Evolutionary conservation across 2,888 invertebrate species (phyloP).

Genomic region (Erebia epiphron): DNA sequence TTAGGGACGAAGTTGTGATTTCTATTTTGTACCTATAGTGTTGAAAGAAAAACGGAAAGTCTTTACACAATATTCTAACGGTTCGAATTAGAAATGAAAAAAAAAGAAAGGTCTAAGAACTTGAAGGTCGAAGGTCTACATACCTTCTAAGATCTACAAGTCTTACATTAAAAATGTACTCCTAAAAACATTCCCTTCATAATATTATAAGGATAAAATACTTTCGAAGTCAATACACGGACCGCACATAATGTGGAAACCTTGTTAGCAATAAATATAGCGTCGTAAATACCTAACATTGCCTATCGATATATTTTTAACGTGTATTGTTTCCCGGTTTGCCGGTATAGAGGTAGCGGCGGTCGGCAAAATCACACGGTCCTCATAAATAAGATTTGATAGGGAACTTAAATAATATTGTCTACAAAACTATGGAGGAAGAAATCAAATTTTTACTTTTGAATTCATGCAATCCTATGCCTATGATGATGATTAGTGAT

Average conservation of each 20-base stretch:
- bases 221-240: slow-evolving; percentile 33
- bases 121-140: too few relatives aligned
- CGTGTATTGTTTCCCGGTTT: slow-evolving; percentile 27
- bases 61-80: too few relatives aligned
- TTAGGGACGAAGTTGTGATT: too few relatives aligned
- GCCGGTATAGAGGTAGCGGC: slow-evolving; percentile 10
- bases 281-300: slow-evolving; percentile 28
- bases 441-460: background rate
- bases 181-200: too few relatives aligned
- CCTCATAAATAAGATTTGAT: slow-evolving; percentile 29
- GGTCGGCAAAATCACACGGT: slow-evolving; percentile 14
- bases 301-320: slow-evolving; percentile 31
- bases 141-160: too few relatives aligned
- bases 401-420: slow-evolving; percentile 21
- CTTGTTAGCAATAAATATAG: slow-evolving; percentile 34
- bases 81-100: too few relatives aligned
- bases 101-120: too few relatives aligned
- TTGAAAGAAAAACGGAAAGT: too few relatives aligned
- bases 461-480: too few relatives aligned
- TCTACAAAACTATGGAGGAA: background rate
- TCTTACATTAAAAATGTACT: too few relatives aligned
- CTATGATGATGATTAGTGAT: too few relatives aligned
- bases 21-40: too few relatives aligned
- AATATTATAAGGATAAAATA: slow-evolving; percentile 1
- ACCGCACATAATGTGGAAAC: slow-evolving; percentile 32